A percentile compares a stretch with the other conserved stretches of the same genome.
Conservation (phyloP, 2,888 invertebrate species). For the Trichogramma dendrolimi region DNA sequence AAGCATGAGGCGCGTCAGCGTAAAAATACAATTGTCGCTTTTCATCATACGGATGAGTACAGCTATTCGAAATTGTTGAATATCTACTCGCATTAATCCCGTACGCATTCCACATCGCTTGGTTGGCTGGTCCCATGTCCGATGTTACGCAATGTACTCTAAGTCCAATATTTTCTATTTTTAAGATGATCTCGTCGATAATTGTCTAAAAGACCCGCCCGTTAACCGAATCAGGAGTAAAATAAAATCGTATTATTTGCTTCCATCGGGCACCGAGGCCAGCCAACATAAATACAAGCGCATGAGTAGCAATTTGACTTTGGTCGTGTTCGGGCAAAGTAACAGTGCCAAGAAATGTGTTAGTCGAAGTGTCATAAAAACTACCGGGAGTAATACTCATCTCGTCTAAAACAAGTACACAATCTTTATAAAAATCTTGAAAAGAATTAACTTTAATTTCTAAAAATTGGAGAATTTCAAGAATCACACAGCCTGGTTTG, state of each 20-base stretch:
- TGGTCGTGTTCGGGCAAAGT: slow-evolving; percentile 16
- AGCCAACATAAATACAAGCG: slow-evolving; percentile 36
- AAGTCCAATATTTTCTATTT: slow-evolving; percentile 31
- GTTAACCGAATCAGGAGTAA: slow-evolving; percentile 33
- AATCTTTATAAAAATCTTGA: slow-evolving; percentile 19
- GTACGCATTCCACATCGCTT: slow-evolving; percentile 32
- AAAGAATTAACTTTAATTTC: background rate
- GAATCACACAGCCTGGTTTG: slow-evolving; percentile 14
- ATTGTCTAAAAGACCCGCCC: slow-evolving; percentile 31
- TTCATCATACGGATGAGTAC: background rate
- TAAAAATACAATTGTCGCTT: background rate
- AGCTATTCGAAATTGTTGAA: background rate
- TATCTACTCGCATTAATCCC: slow-evolving; percentile 22
- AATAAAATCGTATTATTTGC: slow-evolving; percentile 37
- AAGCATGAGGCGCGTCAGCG: background rate
- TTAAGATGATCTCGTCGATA: slow-evolving; percentile 27
- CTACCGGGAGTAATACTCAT: slow-evolving; percentile 22
- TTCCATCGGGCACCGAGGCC: slow-evolving; percentile 36
- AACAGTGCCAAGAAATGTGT: slow-evolving; percentile 12
- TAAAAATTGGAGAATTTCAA: slow-evolving; percentile 26
- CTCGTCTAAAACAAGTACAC: slow-evolving; percentile 28
- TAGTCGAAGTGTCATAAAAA: slow-evolving; percentile 16
- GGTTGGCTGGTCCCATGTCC: slow-evolving; percentile 36
- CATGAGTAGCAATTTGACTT: slow-evolving; percentile 32
- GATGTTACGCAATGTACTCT: slow-evolving; percentile 32